phyloP scores from a whole-genome alignment of 2,888 invertebrate species.

The Metalampra italica region DNA sequence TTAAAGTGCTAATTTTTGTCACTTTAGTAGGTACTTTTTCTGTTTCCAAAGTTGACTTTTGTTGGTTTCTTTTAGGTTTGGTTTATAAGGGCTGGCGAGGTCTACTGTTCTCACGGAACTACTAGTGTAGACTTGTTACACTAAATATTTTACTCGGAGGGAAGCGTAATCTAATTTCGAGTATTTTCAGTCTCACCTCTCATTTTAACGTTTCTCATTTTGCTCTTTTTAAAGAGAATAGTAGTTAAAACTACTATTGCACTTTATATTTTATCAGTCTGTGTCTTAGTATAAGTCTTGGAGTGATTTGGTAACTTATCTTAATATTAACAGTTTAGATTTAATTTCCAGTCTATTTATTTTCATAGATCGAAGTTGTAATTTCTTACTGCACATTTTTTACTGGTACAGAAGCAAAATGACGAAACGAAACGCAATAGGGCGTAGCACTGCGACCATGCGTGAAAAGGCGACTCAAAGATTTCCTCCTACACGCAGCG shows the following conservation, averaged over 20 bases:
- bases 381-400: neutral
- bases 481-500: constrained; percentile 23
- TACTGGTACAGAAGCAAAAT: constrained; percentile 19
- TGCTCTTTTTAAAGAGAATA: too few relatives aligned
- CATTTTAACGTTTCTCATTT: constrained; percentile 4
- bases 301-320: too few relatives aligned
- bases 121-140: constrained; percentile 36
- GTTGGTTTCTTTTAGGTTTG: too few relatives aligned
- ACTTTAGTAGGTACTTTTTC: too few relatives aligned
- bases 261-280: too few relatives aligned
- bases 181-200: constrained; percentile 8
- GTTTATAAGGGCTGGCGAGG: too few relatives aligned
- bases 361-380: neutral
- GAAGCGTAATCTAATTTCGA: constrained; percentile 41
- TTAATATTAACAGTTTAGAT: neutral
- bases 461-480: constrained; percentile 51
- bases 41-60: too few relatives aligned
- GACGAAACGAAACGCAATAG: constrained; percentile 53
- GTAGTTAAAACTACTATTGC: too few relatives aligned
- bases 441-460: constrained; percentile 50
- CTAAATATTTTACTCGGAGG: constrained; percentile 43
- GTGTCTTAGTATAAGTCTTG: too few relatives aligned
- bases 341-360: neutral
- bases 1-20: too few relatives aligned
- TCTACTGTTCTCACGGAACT: too few relatives aligned